A percentile compares a stretch with the other conserved stretches of the same genome.
These are phyloP conservation scores for Scarus forsteni DNA, from an alignment of 2,797 vertebrate genomes.

Conservation along the genomic window DNA sequence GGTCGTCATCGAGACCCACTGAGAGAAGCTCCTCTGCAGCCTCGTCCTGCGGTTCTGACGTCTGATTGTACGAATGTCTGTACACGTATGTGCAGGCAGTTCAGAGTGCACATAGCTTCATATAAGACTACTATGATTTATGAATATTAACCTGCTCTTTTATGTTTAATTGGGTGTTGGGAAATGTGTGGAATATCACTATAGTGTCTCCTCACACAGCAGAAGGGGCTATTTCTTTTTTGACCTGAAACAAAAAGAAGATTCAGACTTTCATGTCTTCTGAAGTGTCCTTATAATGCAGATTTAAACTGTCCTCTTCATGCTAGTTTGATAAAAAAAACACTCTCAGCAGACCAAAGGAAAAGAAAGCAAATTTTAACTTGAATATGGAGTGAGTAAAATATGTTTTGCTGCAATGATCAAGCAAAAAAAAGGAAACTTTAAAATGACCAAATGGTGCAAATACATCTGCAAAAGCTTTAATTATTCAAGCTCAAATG, in stretches of 20 bases:
- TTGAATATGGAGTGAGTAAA: too few relatives aligned
- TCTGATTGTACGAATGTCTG: neutral
- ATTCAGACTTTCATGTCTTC: neutral
- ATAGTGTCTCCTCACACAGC: slow-evolving; percentile 19
- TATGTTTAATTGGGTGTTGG: slow-evolving; percentile 41
- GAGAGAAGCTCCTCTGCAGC: slow-evolving; percentile 32
- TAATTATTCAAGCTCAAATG: too few relatives aligned
- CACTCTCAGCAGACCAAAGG: too few relatives aligned
- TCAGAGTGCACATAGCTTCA: slow-evolving; percentile 11
- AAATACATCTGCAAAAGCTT: too few relatives aligned
- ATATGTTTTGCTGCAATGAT: too few relatives aligned
- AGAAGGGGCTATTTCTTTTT: neutral
- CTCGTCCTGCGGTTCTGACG: neutral
- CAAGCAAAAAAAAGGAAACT: too few relatives aligned
- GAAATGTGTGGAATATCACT: slow-evolving; percentile 17
- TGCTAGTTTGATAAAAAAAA: too few relatives aligned
- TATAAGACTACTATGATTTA: slow-evolving; percentile 24
- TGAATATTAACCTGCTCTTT: neutral
- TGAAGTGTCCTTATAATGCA: neutral
- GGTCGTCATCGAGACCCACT: slow-evolving; percentile 95
- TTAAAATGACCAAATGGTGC: too few relatives aligned
- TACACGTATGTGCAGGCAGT: slow-evolving; percentile 1
- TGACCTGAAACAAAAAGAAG: neutral
- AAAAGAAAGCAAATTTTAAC: too few relatives aligned
- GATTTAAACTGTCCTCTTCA: too few relatives aligned